Base-by-base conservation (phyloP, 2,113 vertebrate species). In the Nyctibius bracteatus region DNA sequence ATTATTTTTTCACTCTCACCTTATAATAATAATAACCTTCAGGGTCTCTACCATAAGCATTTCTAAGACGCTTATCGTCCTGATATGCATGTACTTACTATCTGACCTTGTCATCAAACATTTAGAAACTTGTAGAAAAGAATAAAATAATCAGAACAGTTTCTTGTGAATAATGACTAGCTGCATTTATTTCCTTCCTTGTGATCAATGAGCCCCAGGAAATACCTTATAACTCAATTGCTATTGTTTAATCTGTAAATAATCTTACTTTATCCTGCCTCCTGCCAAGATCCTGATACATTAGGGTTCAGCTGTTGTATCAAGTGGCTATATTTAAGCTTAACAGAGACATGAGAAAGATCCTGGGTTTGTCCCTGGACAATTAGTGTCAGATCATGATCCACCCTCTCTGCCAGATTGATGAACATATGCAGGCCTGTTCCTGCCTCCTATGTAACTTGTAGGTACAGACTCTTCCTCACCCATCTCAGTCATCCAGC, bases 81-180 rank as follows among this genome's bases (percentile, higher is more conserved):
- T 39, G 57, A 71, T 88, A 59, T 57, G 28, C 44, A 49, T 68
- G 39, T 72, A 86, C 80, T 81, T 93, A 44, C 47, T 92, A 81
- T 61, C 37, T 0, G 0, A 92, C 68, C 72, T 94, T 96, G 80
- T 88, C 75, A 81, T 37, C 25, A 95, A 81, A 31, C 43, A 63
- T 86, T 96, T 93, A 52, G 52, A 88, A 92, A 46, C 68, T 43
- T 68, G 31, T 79, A 84, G 52, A 93, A 92, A 94, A 81, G 8
- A 92, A 68, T 79, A 92, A 91, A 97, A 89, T 72, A 6, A 86
- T 79, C 72, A 68, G 24, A 95, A 94, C 22, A 14, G 9, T 79
- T 96, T 96, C 68, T 86, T 95, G 68, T 39, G 82, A 92, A 81
- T 91, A 94, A 96, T 59, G 44, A 94, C 52, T 86, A 79, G 15